Evolutionary conservation across 2,888 invertebrate genomes (phyloP).

Genomic region (Luperina nickerlii): DNA sequence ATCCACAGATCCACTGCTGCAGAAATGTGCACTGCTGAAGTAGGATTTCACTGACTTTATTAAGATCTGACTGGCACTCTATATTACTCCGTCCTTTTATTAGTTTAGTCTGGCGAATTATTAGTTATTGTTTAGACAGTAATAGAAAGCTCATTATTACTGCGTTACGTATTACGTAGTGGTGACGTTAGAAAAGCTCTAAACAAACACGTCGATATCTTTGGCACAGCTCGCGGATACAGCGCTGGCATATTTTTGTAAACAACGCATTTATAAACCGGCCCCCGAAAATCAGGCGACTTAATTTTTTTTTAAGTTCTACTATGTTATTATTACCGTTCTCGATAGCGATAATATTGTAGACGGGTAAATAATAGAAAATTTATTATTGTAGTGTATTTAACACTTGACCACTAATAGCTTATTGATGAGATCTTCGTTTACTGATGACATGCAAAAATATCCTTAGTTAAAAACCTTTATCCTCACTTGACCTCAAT

Average conservation of each 20-base stretch:
- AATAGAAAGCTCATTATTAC: slow-evolving; percentile 14
- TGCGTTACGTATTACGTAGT: slow-evolving; percentile 27
- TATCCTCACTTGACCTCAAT: slow-evolving; percentile 9
- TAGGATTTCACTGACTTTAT: background rate
- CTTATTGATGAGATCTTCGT: background rate
- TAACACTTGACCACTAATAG: background rate
- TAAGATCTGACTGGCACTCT: background rate
- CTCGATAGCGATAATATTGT: background rate
- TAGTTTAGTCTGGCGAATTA: background rate
- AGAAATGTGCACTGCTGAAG: background rate
- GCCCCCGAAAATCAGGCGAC: slow-evolving; percentile 27
- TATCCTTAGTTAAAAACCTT: background rate
- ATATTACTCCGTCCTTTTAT: background rate
- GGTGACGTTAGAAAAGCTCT: slow-evolving; percentile 43
- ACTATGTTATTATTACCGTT: slow-evolving; percentile 5
- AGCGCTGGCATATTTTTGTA: slow-evolving; percentile 57
- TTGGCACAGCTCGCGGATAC: slow-evolving; percentile 58
- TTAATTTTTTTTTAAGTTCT: background rate
- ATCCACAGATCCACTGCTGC: background rate
- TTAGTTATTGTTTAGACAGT: slow-evolving; percentile 26
- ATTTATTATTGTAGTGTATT: background rate
- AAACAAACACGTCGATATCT: slow-evolving; percentile 51
- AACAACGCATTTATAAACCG: slow-evolving; percentile 55
- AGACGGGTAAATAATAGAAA: background rate
- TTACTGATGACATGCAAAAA: background rate